Evolutionary conservation across 2,113 vertebrate genomes (phyloP), one percentile per base, ranked within the genome.

Genomic region (Alaudala cheleensis): DNA sequence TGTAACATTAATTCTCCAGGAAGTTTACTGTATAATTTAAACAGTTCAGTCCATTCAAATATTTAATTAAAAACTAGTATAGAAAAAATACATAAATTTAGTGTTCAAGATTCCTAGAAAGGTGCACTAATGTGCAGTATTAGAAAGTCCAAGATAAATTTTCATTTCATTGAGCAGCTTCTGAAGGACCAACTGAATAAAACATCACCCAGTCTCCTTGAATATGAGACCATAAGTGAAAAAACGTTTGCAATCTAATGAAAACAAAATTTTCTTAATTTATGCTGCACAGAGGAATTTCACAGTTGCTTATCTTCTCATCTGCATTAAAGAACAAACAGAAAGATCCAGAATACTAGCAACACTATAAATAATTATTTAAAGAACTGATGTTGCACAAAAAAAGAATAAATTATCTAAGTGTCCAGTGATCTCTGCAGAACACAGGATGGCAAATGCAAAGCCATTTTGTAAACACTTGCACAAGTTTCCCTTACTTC

Each of bases 11-110:
- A 91, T 94, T 95, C 86, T 94, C 72, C 33, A 66, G 44, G 58
- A 95, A 95, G 74, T 91, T 92, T 96, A 95, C 65, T 5, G 1
- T 77, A 86, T 56, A 88, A 95, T 91, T 95, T 91, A 60, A 87
- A 65, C 29, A 91, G 66, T 93, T 93, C n/a, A 39, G 51, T 82
- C 62, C 31, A 44, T 86, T 92, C 79, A 66, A 88, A 73, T 78
- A 89, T 76, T 95, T 93, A 81, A 95, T 81, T 82, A 86, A 67
- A 70, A 81, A 72, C 39, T 34, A 76, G 16, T n/a, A 83, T 72
- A 74, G 66, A 90, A 91, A 89, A 91, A 57, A 53, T 23, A 29
- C 14, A 54, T 81, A 76, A 80, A 93, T 83, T 85, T 88, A 87
- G n/a, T 45, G 83, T 91, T 80, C 70, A 86, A n/a, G 9, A 19